Conservation (phyloP, 2,113 vertebrate genomes). For the Hippocampus abdominalis region DNA sequence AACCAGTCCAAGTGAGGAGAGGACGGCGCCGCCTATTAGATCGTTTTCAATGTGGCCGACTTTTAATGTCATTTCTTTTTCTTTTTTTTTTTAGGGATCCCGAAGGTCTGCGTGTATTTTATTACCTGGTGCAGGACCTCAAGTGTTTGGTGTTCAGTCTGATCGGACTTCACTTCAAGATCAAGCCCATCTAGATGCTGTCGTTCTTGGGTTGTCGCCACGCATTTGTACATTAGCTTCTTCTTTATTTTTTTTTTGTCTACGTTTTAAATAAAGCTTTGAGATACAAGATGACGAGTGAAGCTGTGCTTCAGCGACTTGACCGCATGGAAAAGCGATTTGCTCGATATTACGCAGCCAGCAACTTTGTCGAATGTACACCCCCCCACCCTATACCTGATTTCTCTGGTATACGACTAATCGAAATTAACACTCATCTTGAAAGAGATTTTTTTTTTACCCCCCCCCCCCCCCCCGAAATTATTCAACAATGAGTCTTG, state of each 20-base stretch:
- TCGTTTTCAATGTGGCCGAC: neutral
- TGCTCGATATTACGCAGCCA: neutral
- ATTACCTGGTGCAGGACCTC: conserved; percentile 97
- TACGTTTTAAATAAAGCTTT: conserved; percentile 71
- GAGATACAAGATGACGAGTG: conserved; percentile 1
- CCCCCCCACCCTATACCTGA: too few relatives aligned
- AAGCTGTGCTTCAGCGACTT: neutral
- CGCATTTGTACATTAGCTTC: conserved; percentile 71
- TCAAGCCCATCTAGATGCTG: conserved; percentile 90
- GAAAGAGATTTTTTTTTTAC: too few relatives aligned
- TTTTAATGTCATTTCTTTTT: neutral
- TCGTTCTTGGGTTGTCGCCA: conserved; percentile 17
- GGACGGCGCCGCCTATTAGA: neutral
- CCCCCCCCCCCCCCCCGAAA: too few relatives aligned
- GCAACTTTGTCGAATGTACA: too few relatives aligned
- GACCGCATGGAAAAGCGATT: neutral
- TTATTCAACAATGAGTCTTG: too few relatives aligned
- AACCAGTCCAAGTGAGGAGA: conserved; percentile 95
- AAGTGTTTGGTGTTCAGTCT: conserved; percentile 99
- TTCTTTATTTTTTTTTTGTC: conserved; percentile 44
- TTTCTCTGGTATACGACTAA: too few relatives aligned
- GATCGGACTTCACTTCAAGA: conserved; percentile 98
- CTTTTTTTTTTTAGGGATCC: conserved; percentile 82
- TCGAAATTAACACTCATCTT: too few relatives aligned
- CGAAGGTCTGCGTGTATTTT: conserved; percentile 95